Conservation (phyloP, 2,888 invertebrate species). For the Lymantria monacha region DNA sequence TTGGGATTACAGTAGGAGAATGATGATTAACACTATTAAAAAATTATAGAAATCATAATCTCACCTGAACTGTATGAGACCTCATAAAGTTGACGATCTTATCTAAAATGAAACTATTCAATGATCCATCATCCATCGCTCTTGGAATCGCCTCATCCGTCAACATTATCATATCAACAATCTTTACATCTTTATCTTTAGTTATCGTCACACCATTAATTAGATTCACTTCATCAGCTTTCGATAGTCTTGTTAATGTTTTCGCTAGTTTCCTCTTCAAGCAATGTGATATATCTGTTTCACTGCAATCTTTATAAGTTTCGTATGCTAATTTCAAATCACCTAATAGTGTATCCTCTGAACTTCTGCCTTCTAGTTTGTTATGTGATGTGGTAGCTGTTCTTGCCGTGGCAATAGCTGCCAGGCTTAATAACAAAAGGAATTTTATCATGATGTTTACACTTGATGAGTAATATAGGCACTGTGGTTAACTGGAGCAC, state of each 20-base stretch:
- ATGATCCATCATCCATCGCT: conserved; percentile 86
- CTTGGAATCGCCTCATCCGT: conserved; percentile 88
- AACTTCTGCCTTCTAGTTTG: conserved; percentile 65
- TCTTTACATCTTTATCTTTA: conserved; percentile 80
- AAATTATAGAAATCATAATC: background rate
- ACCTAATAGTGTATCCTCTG: conserved; percentile 79
- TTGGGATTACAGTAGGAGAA: too few relatives aligned
- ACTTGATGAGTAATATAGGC: conserved; percentile 65
- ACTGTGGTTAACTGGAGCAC: conserved; percentile 72
- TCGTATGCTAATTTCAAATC: conserved; percentile 89
- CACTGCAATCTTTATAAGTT: conserved; percentile 91
- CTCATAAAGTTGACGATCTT: conserved; percentile 88
- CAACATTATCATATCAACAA: conserved; percentile 84
- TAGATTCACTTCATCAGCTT: conserved; percentile 85
- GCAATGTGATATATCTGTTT: conserved; percentile 86
- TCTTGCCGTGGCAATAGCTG: conserved; percentile 75
- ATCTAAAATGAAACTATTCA: conserved; percentile 89
- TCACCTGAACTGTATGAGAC: conserved; percentile 90
- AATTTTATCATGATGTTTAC: conserved; percentile 82
- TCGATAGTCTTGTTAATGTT: conserved; percentile 87
- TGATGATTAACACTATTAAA: too few relatives aligned
- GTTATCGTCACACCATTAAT: conserved; percentile 90
- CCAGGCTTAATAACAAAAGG: conserved; percentile 80
- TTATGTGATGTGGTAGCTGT: conserved; percentile 77
- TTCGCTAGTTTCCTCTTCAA: conserved; percentile 90